Conservation (phyloP, 2,797 vertebrate species). For the Paramormyrops hopkinsi region DNA sequence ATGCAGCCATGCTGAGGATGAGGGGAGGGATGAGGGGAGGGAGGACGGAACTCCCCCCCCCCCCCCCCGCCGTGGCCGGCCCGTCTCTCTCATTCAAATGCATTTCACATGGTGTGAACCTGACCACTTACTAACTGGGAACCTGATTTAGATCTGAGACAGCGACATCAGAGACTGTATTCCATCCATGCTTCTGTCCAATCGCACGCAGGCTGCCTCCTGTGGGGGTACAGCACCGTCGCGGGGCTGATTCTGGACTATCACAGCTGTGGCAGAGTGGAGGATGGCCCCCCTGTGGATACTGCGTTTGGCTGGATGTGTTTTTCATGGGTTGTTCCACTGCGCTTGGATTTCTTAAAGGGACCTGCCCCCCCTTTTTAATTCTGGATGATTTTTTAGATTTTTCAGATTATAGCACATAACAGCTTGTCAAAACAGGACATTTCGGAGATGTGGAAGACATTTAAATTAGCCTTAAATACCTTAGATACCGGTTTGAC, state of each 20-base stretch:
- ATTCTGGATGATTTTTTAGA: background rate
- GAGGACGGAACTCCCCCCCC: background rate
- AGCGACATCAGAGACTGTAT: background rate
- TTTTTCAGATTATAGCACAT: background rate
- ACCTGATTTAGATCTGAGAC: background rate
- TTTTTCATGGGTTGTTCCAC: background rate
- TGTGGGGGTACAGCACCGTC: background rate
- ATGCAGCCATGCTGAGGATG: conserved; percentile 39
- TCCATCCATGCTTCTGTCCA: background rate
- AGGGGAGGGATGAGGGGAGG: conserved; percentile 1
- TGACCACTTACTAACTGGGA: background rate
- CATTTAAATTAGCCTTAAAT: background rate
- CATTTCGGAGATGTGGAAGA: background rate
- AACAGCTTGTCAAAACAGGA: background rate
- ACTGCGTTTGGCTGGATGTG: background rate
- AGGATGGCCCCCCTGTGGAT: background rate
- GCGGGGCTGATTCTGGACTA: background rate
- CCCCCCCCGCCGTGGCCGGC: background rate
- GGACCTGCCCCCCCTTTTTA: background rate
- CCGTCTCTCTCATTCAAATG: background rate
- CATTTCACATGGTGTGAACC: background rate
- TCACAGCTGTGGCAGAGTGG: background rate
- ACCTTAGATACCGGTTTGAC: background rate
- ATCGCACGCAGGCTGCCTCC: background rate
- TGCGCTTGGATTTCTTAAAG: background rate